Evolutionary conservation across 2,113 vertebrate species (phyloP).

Genomic region (Dipodomys merriami): DNA sequence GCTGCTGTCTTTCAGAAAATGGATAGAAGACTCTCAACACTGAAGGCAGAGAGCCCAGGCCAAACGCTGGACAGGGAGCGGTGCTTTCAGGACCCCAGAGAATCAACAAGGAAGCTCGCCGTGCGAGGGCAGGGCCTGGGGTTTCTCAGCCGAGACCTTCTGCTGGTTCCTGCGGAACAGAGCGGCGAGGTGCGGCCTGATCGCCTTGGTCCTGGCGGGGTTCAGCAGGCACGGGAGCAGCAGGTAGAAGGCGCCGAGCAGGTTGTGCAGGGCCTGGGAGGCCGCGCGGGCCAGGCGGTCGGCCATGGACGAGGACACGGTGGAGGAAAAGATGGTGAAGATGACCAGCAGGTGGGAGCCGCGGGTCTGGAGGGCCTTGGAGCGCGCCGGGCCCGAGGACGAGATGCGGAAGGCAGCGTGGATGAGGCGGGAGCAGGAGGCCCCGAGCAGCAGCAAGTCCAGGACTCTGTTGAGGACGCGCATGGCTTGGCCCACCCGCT

Average conservation of each 20-base stretch:
- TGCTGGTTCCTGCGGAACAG: constrained; percentile 40
- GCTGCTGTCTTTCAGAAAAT: background rate
- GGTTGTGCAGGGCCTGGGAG: constrained; percentile 85
- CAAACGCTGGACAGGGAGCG: background rate
- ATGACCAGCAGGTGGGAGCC: constrained; percentile 88
- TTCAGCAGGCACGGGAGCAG: constrained; percentile 87
- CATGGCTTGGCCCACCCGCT: constrained; percentile 67
- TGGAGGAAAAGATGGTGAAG: constrained; percentile 87
- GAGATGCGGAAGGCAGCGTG: constrained; percentile 69
- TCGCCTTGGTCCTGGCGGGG: constrained; percentile 88
- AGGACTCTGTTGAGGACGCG: constrained; percentile 64
- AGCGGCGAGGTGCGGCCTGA: constrained; percentile 74
- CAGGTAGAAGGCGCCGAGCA: constrained; percentile 86
- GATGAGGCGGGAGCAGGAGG: constrained; percentile 86
- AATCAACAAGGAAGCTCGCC: constrained; percentile 38
- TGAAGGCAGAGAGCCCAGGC: background rate
- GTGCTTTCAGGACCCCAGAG: background rate
- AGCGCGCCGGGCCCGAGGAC: constrained; percentile 70
- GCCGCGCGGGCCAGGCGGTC: constrained; percentile 81
- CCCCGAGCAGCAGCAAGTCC: constrained; percentile 59
- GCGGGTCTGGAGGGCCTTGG: constrained; percentile 89
- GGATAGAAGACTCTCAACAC: background rate
- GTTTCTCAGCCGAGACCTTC: background rate
- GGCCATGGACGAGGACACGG: constrained; percentile 87
- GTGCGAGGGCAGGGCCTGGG: background rate